Evolutionary conservation across 2,113 vertebrate genomes (phyloP).

Genomic region (Centropus unirufus): DNA sequence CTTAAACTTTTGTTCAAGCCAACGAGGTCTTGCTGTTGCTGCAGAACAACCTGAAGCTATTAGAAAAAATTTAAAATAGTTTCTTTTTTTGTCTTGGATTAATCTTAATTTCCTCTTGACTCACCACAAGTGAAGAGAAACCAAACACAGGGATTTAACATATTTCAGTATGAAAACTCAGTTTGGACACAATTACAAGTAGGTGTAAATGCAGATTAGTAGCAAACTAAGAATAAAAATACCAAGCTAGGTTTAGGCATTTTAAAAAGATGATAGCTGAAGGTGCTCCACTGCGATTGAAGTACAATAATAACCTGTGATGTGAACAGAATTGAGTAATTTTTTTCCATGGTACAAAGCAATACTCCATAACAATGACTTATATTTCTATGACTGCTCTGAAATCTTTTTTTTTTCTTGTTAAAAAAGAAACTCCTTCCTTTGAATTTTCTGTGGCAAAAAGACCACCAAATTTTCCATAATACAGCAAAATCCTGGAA

Average conservation of each 20-base stretch:
- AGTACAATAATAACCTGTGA: neutral
- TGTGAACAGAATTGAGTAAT: neutral
- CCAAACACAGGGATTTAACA: neutral
- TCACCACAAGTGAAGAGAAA: neutral
- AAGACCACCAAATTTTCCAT: neutral
- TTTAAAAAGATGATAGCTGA: neutral
- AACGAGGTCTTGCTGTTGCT: conserved; percentile 76
- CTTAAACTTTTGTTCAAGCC: conserved; percentile 77
- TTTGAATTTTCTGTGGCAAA: neutral
- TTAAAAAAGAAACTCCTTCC: neutral
- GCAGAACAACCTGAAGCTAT: conserved; percentile 78
- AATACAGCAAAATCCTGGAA: neutral
- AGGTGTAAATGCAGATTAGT: neutral
- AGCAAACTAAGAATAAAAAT: neutral
- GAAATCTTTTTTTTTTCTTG: neutral
- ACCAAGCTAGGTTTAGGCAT: neutral
- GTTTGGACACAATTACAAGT: neutral
- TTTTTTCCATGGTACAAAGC: neutral
- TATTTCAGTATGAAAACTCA: neutral
- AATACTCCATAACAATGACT: neutral
- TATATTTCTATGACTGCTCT: neutral
- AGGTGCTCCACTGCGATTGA: neutral
- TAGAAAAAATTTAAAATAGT: conserved; percentile 77
- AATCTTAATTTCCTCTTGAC: neutral
- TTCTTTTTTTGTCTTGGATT: neutral